Percentiles rank a stretch among this genome's conserved stretches.
Evolutionary conservation across 1,140 invertebrate genomes (phyloP).

Genomic region (Bombus sylvicola): DNA sequence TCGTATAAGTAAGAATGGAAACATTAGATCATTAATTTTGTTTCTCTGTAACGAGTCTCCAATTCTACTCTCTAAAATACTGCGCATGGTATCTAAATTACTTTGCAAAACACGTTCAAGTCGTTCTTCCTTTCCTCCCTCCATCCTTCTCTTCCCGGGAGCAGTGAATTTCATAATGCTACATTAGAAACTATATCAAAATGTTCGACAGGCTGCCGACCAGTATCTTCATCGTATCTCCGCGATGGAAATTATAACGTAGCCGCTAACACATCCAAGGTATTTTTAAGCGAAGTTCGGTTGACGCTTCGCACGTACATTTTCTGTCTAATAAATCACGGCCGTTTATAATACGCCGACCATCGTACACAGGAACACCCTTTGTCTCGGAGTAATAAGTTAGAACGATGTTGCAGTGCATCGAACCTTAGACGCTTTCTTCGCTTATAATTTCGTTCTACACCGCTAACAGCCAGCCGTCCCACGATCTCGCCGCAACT

Average conservation of each 20-base stretch:
- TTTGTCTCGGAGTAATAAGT: constrained; percentile 42
- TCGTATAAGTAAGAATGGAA: too few relatives aligned
- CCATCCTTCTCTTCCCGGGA: neutral
- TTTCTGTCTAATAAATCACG: constrained; percentile 44
- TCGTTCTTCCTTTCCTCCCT: neutral
- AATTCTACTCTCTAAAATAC: neutral
- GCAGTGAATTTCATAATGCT: neutral
- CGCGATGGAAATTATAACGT: constrained; percentile 34
- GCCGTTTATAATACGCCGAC: constrained; percentile 4
- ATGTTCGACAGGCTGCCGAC: neutral
- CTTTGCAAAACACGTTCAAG: neutral
- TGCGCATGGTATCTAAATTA: too few relatives aligned
- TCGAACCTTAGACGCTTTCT: constrained; percentile 54
- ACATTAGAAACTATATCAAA: neutral
- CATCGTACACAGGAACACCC: neutral
- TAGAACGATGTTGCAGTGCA: constrained; percentile 35
- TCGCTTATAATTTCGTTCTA: constrained; percentile 61
- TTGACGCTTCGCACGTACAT: neutral
- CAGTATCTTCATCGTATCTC: constrained; percentile 31
- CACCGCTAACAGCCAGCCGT: constrained; percentile 58
- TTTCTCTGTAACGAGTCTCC: too few relatives aligned
- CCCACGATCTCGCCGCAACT: constrained; percentile 50
- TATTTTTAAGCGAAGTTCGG: constrained; percentile 18
- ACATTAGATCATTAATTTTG: too few relatives aligned
- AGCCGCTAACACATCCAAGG: constrained; percentile 21